Evolutionary conservation across 2,888 invertebrate species (phyloP).

Genomic region (Ctena decussata): DNA sequence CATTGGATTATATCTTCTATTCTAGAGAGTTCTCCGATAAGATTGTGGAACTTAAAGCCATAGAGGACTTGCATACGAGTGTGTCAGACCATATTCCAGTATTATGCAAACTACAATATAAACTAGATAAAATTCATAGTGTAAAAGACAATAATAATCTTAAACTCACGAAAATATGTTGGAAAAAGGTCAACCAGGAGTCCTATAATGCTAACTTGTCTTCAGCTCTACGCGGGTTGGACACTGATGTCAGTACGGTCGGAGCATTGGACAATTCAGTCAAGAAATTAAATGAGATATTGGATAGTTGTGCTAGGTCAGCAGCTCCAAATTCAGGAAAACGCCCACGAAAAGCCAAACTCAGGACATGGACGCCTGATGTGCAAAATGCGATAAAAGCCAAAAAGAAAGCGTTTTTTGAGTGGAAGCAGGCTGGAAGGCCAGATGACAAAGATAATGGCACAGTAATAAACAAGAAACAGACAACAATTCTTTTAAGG

Average conservation of each 20-base stretch:
- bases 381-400: not conserved
- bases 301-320: not conserved
- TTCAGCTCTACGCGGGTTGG: not conserved
- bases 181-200: not conserved
- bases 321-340: not conserved
- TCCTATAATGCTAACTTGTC: not conserved
- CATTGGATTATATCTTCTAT: not conserved
- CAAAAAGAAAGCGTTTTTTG: conserved; percentile 4
- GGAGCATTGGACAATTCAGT: not conserved
- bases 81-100: not conserved
- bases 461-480: not conserved
- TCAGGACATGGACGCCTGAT: not conserved
- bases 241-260: not conserved
- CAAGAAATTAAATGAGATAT: not conserved
- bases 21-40: not conserved
- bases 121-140: not conserved
- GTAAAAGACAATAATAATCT: not conserved
- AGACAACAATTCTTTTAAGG: not conserved
- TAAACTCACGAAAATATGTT: not conserved
- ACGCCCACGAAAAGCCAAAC: not conserved
- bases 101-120: not conserved
- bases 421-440: not conserved
- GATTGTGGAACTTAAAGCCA: not conserved
- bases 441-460: not conserved
- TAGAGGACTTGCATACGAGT: not conserved